Conservation (phyloP, 2,113 vertebrate genomes). For the Lota lota region DNA sequence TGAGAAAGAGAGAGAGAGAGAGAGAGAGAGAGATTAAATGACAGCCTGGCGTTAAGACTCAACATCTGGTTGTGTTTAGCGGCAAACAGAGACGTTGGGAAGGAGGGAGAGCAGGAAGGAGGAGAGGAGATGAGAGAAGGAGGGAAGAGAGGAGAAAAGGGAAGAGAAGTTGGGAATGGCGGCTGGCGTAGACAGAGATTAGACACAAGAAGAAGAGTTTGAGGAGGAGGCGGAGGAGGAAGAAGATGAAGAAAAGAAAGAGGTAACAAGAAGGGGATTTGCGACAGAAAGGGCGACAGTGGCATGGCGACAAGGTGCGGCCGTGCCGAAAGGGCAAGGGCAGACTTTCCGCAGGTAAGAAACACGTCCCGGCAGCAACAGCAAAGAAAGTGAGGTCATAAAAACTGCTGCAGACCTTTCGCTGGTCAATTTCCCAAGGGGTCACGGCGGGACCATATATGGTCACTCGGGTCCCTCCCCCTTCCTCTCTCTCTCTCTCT, state of each 20-base stretch:
- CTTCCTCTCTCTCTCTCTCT: constrained; percentile 80
- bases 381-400: constrained; percentile 18
- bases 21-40: constrained; percentile 91
- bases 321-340: constrained; percentile 13
- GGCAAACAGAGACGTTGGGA: constrained; percentile 66
- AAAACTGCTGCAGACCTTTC: constrained; percentile 78
- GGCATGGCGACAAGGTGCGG: not conserved
- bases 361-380: constrained; percentile 24
- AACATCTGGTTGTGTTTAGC: constrained; percentile 99
- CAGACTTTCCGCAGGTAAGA: constrained; percentile 44
- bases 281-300: constrained; percentile 16
- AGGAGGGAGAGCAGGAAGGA: constrained; percentile 53
- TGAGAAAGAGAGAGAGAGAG: constrained; percentile 62
- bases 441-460: constrained; percentile 94
- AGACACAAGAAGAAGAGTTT: constrained; percentile 9
- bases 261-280: constrained; percentile 43
- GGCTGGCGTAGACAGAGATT: constrained; percentile 38
- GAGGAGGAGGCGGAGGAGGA: constrained; percentile 9
- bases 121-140: constrained; percentile 29
- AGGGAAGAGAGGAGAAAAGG: constrained; percentile 18
- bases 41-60: constrained; percentile 98
- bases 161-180: constrained; percentile 43
- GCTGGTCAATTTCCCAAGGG: constrained; percentile 81
- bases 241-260: constrained; percentile 16
- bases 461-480: constrained; percentile 90